A percentile compares a stretch with the other conserved stretches of the same genome.
Conservation (phyloP, 2,113 vertebrate species). For the Saccopteryx bilineata region DNA sequence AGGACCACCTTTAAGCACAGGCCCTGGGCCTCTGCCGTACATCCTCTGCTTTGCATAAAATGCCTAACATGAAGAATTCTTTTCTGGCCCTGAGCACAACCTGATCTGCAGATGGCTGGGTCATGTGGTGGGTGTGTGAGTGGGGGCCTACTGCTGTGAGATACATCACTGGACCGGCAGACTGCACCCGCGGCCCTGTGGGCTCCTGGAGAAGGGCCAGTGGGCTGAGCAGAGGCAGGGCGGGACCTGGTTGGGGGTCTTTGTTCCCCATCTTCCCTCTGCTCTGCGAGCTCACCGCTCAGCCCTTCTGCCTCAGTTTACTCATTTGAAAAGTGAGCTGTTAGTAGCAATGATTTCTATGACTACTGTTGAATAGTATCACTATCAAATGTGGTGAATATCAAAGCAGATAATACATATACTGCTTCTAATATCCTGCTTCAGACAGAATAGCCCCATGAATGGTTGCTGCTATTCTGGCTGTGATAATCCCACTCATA, state of each 20-base stretch:
- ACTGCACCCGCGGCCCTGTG: rapidly evolving
- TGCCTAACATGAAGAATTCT: background rate
- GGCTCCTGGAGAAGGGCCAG: background rate
- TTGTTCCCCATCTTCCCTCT: background rate
- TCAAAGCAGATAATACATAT: background rate
- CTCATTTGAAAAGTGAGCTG: background rate
- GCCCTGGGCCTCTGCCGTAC: background rate
- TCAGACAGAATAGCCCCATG: background rate
- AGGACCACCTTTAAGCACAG: background rate
- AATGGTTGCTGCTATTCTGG: background rate
- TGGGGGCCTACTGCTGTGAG: background rate
- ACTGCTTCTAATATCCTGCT: background rate
- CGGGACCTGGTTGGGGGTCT: background rate
- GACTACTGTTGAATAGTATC: too few relatives aligned
- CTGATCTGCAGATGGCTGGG: background rate
- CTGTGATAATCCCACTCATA: too few relatives aligned
- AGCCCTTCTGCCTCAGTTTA: background rate
- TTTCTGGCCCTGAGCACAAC: background rate
- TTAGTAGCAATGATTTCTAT: background rate
- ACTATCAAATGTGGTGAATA: background rate
- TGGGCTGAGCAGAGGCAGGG: too few relatives aligned
- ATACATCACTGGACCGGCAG: background rate
- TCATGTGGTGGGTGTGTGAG: background rate
- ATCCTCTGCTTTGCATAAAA: background rate
- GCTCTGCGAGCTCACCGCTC: background rate